phyloP scores from a whole-genome alignment of 2,888 invertebrate genomes.

The Ornithoptera alexandrae region DNA sequence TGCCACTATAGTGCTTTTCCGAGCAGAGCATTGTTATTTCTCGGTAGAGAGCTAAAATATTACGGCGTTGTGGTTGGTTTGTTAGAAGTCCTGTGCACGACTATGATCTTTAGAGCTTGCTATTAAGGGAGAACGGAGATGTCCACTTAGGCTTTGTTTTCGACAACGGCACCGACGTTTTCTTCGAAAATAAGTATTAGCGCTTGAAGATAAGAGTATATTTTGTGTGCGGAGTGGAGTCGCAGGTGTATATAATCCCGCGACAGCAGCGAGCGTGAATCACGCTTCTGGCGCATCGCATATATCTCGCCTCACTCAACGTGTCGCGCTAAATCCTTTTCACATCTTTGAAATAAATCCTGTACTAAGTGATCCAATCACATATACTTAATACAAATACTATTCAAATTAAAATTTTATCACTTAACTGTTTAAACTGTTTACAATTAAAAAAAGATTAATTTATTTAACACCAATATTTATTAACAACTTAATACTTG shows the following conservation, averaged over 20 bases:
- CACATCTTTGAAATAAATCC: slow-evolving; percentile 37
- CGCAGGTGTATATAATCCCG: slow-evolving; percentile 66
- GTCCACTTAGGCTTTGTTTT: slow-evolving; percentile 56
- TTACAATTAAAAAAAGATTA: neutral
- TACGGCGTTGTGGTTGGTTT: slow-evolving; percentile 57
- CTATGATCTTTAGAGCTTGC: slow-evolving; percentile 57
- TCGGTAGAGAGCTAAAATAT: slow-evolving; percentile 71
- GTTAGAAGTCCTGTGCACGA: slow-evolving; percentile 51
- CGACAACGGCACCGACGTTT: slow-evolving; percentile 36
- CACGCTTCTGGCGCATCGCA: slow-evolving; percentile 65
- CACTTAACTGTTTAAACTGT: neutral
- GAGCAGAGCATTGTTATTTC: slow-evolving; percentile 72
- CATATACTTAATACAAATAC: neutral
- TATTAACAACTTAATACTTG: no score
- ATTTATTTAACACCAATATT: no score
- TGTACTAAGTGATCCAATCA: neutral
- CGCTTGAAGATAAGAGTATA: slow-evolving; percentile 34
- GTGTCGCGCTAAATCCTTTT: slow-evolving; percentile 54
- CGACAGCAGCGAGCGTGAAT: slow-evolving; percentile 58
- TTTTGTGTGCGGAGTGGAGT: slow-evolving; percentile 40
- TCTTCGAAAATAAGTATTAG: slow-evolving; percentile 41
- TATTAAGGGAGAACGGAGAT: slow-evolving; percentile 51
- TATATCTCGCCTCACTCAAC: slow-evolving; percentile 67
- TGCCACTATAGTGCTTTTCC: slow-evolving; percentile 62
- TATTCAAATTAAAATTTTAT: neutral